Percentiles rank a stretch among this genome's conserved stretches.
These are phyloP conservation scores for Limonius californicus DNA, from an alignment of 1,140 invertebrate genomes.

Conservation along the genomic window DNA sequence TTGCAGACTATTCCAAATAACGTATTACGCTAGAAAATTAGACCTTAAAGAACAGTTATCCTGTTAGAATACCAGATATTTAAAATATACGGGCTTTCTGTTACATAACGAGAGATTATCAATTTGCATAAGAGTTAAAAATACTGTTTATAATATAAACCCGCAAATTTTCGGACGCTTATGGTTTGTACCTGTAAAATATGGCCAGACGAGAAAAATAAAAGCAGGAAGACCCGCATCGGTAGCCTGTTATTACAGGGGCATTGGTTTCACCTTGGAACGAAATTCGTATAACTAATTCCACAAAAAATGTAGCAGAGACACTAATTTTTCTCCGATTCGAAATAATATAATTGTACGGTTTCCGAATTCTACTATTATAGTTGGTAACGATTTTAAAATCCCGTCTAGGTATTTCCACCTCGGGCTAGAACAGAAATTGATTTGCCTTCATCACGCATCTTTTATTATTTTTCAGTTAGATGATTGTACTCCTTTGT, in stretches of 20 bases:
- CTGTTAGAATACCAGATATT: no score
- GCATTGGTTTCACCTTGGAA: conserved; percentile 8
- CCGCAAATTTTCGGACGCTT: not conserved
- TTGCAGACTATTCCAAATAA: no score
- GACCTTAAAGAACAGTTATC: no score
- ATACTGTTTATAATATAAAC: no score
- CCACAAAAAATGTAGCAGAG: conserved; percentile 1
- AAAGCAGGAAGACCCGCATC: not conserved
- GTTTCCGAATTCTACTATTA: conserved; percentile 8
- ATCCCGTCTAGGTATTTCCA: conserved; percentile 4
- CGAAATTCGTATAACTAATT: conserved; percentile 1
- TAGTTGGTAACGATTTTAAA: not conserved
- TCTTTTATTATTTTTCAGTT: not conserved
- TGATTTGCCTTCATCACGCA: conserved; percentile 6
- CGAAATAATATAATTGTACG: conserved; percentile 8
- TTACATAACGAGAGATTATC: no score
- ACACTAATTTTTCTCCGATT: conserved; percentile 7
- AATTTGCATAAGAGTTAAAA: no score
- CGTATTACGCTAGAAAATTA: no score
- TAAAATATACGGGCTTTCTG: no score
- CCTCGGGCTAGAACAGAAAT: not conserved
- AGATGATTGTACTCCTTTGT: no score
- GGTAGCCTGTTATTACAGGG: not conserved
- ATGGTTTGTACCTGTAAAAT: conserved; percentile 3
- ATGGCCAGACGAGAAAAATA: conserved; percentile 7